phyloP scores from a whole-genome alignment of 2,888 invertebrate species.

The Capitulum mitella region DNA sequence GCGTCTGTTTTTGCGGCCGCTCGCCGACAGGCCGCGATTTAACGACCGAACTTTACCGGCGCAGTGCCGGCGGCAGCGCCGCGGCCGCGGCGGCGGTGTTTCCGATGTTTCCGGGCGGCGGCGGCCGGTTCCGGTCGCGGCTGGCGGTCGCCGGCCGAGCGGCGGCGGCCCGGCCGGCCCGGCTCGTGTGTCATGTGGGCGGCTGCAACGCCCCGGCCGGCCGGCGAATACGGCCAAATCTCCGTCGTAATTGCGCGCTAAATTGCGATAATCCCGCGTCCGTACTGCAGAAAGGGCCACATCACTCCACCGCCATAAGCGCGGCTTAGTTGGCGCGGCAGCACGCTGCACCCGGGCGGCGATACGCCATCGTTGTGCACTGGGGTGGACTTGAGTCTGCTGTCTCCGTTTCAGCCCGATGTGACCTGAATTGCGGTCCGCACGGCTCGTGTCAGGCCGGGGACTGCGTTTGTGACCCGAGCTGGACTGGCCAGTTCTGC shows the following conservation, averaged over 20 bases:
- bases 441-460: constrained; percentile 92
- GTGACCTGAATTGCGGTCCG: constrained; percentile 84
- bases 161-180: too few relatives aligned
- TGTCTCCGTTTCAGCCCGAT: constrained; percentile 58
- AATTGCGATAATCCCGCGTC: not conserved
- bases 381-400: not conserved
- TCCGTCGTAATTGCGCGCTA: constrained; percentile 2
- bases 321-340: not conserved
- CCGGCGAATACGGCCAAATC: not conserved
- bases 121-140: too few relatives aligned
- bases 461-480: constrained; percentile 65
- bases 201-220: not conserved
- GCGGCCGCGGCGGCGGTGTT: too few relatives aligned
- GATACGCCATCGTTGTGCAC: too few relatives aligned
- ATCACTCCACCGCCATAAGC: not conserved
- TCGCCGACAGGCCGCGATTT: not conserved
- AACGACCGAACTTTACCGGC: constrained; percentile 1
- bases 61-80: not conserved
- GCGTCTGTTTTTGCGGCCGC: not conserved
- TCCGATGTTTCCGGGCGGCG: too few relatives aligned
- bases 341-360: not conserved
- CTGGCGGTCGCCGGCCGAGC: too few relatives aligned
- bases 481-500: constrained; percentile 89
- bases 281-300: not conserved
- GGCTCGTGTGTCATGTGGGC: not conserved